Conservation (phyloP, 2,113 vertebrate genomes). For the Cyanoderma ruficeps region DNA sequence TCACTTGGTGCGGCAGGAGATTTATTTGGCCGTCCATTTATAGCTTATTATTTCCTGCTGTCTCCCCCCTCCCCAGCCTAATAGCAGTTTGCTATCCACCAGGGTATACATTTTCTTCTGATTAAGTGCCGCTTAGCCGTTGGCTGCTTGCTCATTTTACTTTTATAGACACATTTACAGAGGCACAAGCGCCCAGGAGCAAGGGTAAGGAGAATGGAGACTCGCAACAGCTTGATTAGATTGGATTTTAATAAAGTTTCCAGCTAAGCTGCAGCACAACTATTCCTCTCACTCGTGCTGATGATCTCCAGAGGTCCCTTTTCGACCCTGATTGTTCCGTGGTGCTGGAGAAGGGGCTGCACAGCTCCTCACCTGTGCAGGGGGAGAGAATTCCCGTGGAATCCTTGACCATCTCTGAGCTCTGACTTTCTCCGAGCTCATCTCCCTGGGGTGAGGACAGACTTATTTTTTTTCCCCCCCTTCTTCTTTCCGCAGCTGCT, state of each 20-base stretch:
- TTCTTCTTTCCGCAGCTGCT: constrained; percentile 64
- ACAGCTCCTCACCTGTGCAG: background rate
- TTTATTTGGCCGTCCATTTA: constrained; percentile 59
- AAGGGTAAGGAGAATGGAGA: constrained; percentile 67
- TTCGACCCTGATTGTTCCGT: background rate
- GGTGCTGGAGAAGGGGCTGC: background rate
- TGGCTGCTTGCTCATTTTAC: constrained; percentile 68
- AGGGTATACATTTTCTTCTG: constrained; percentile 66
- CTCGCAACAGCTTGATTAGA: constrained; percentile 32
- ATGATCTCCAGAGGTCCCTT: background rate
- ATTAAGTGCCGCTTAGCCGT: constrained; percentile 73
- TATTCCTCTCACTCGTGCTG: background rate
- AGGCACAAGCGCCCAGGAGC: constrained; percentile 65
- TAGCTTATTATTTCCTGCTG: constrained; percentile 14
- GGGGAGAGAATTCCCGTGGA: background rate
- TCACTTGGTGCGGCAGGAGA: constrained; percentile 17
- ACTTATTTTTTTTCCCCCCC: background rate
- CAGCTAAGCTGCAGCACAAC: constrained; percentile 42
- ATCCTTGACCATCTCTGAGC: background rate
- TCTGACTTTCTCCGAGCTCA: background rate
- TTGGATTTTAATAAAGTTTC: constrained; percentile 75
- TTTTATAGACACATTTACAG: constrained; percentile 69
- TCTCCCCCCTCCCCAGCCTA: background rate
- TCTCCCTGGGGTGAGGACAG: background rate
- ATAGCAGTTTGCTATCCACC: constrained; percentile 65